Evolutionary conservation across 2,113 vertebrate species (phyloP), one percentile per base, ranked within the genome.

Genomic region (Henicopernis longicauda): DNA sequence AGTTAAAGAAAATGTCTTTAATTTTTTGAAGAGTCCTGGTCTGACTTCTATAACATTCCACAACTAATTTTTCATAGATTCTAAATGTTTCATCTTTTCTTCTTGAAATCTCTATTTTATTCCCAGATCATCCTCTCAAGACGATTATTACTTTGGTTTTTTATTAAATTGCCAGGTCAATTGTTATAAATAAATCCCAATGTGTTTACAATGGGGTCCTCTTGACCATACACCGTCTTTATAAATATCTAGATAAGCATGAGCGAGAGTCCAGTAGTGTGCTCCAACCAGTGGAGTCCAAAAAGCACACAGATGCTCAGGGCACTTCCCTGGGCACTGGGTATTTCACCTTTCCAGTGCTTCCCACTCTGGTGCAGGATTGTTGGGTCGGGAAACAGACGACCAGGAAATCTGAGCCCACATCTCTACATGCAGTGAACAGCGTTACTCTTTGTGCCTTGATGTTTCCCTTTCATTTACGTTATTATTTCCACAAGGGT

Each of bases 401-500:
- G 34, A 70, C 11, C 29, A 19, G 80, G 49, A 40, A 52, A 58
- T 45, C 4, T 82, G 59, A 96, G 63, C 55, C 40, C 42, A n/a
- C 17, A 14, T 72, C 69, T 87, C 73, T 79, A n/a, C 52, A 58
- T 82, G 50, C 62, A 81, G 88, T 23, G 71, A 82, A 50, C 38
- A 72, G 58, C 3, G 1, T 92, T 88, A 67, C 38, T 72, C 72
- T 85, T 86, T 27, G 65, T 76, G 78, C 57, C 63, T 82, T 82
- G 52, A 74, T 76, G 71, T 47, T 96, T 74, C 78, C 61, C 59
- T 93, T 89, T 94, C 88, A 71, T 79, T 92, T 81, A 74, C 19
- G 83, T 65, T 82, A 58, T 93, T 96, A 73, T 84, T 97, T 90
- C 82, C 71, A 89, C 84, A 90, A 95, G 66, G 61, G 73, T 82